Evolutionary conservation across 1,140 invertebrate genomes (phyloP).

Genomic region (Tribolium castaneum): DNA sequence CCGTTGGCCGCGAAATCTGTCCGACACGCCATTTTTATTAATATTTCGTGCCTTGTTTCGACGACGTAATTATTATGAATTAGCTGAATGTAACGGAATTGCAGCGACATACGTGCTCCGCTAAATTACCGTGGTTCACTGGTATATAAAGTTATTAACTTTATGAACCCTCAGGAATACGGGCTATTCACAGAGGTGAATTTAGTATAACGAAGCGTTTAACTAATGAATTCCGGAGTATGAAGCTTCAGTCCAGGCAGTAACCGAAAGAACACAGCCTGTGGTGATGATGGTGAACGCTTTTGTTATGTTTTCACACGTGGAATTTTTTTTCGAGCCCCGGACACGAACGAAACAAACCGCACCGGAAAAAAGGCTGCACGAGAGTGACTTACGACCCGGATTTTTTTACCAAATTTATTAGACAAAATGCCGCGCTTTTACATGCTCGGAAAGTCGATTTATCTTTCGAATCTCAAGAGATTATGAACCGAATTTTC

Average conservation of each 20-base stretch:
- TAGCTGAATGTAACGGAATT: conserved; percentile 12
- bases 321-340: conserved; percentile 3
- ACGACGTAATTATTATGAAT: conserved; percentile 31
- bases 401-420: conserved; percentile 26
- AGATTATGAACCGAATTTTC: no score
- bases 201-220: conserved; percentile 34
- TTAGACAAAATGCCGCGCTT: conserved; percentile 1
- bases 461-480: background rate
- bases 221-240: conserved; percentile 29
- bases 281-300: background rate
- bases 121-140: conserved; percentile 27
- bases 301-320: conserved; percentile 21
- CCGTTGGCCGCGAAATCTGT: conserved; percentile 15
- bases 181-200: conserved; percentile 16
- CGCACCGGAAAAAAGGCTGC: conserved; percentile 13
- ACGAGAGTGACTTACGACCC: conserved; percentile 10
- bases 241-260: background rate
- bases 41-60: conserved; percentile 28
- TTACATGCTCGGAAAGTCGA: conserved; percentile 1
- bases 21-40: conserved; percentile 28
- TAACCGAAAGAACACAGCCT: conserved; percentile 20
- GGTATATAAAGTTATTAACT: conserved; percentile 33
- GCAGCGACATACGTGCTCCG: conserved; percentile 26
- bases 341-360: conserved; percentile 5
- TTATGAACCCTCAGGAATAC: conserved; percentile 35